These are phyloP conservation scores for Gopherus flavomarginatus DNA, from an alignment of 2,113 vertebrate species.

Conservation along the genomic window DNA sequence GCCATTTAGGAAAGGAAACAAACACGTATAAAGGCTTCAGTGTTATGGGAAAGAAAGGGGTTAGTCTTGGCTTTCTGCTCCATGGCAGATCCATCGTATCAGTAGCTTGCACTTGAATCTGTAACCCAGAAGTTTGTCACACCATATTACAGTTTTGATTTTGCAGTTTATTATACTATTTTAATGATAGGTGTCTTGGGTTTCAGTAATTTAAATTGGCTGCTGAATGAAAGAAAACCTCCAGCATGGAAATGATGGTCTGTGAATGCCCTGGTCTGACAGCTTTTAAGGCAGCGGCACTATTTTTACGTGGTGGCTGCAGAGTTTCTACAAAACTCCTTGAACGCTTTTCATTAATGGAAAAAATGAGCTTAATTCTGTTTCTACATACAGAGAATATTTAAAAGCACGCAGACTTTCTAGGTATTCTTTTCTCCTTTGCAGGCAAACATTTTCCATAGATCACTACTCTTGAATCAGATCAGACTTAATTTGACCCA, in stretches of 20 bases:
- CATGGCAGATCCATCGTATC: neutral
- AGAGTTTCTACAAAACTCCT: neutral
- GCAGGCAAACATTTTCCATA: constrained; percentile 60
- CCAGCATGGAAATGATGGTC: constrained; percentile 70
- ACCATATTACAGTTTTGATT: constrained; percentile 52
- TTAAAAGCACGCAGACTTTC: constrained; percentile 63
- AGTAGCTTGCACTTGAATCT: constrained; percentile 52
- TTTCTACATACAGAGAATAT: constrained; percentile 49
- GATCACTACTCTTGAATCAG: constrained; percentile 42
- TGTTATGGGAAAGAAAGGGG: neutral
- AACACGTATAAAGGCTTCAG: neutral
- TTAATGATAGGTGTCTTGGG: constrained; percentile 74
- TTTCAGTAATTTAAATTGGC: constrained; percentile 77
- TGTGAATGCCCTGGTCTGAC: constrained; percentile 61
- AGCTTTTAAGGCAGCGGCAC: constrained; percentile 67
- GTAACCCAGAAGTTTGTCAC: constrained; percentile 28
- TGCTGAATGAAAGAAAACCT: constrained; percentile 70
- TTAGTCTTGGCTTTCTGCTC: neutral
- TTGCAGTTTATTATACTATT: constrained; percentile 73
- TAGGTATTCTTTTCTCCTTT: constrained; percentile 66
- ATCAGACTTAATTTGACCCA: constrained; percentile 73
- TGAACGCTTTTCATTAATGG: constrained; percentile 50
- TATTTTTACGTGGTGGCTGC: neutral
- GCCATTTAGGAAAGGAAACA: neutral
- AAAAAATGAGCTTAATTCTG: constrained; percentile 69